Evolutionary conservation across 2,113 vertebrate genomes (phyloP), one percentile per base, ranked within the genome.

Genomic region (Columba livia): DNA sequence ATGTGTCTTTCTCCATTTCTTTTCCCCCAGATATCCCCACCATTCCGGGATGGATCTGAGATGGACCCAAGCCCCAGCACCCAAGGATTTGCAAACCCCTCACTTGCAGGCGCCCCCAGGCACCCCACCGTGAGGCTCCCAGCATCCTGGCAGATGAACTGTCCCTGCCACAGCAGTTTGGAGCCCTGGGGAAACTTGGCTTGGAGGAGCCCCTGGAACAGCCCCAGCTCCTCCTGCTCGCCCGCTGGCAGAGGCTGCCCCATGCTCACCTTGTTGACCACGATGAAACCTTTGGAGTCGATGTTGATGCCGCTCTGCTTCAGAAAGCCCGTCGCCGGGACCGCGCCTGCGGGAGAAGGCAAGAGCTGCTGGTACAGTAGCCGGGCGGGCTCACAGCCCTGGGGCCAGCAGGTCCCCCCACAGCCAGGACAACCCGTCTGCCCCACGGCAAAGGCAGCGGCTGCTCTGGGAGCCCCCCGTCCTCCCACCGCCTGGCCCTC

Each of bases 261-360:
- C 32, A 4, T 4, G 29, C 75, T 94, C 94, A 99, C 99, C 99
- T 99, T 99, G 96, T 99, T 99, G 93, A 99, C 99, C 10, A 99
- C 97, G 9, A 99, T 98, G 97, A 99, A 99, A 92, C 99, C 99
- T 92, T 98, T 99, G 72, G 99, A 99, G 97, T 99, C 99, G 23
- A 99, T 97, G 93, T 98, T 97, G 89, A 99, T 97, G 81, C 99
- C 98, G 1, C 99, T 99, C 95, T 99, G 99, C 97, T 98, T 99
- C 86, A 99, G 97, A 96, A 99, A 99, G 53, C 98, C 98, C 0
- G 99, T 99, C 0, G 99, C 99, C n/a, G 99, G 99, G 74, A 98
- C 94, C 2, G 98, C 99, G 3, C 99, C 99, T 99, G 95, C 4
- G 12, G 81, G 48, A 36, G 92, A 77, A 69, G 29, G 36, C 47